Evolutionary conservation across 2,797 vertebrate genomes (phyloP), one percentile per base, ranked within the genome.

Genomic region (Tadarida brasiliensis): DNA sequence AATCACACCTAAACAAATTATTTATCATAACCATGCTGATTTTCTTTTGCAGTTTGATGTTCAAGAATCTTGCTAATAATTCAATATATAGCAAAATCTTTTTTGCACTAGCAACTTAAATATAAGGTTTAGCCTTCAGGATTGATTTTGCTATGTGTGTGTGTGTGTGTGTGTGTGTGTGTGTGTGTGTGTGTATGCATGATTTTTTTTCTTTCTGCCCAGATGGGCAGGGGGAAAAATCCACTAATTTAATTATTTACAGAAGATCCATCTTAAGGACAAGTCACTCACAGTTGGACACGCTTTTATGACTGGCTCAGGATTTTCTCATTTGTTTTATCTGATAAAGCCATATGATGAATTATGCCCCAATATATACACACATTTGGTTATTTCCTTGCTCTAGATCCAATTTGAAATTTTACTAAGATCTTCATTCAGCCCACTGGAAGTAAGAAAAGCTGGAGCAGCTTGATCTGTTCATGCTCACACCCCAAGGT

Each of bases 231-330:
- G 51, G 19, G 3, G 4, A 24, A 78, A 85, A 90, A 85, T 63
- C 44, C 73, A 93, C 94, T 98, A 96, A 98, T 98, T 98, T 97
- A 98, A 98, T 98, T 98, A 97, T 97, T 98, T 98, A 93, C 89
- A 78, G 97, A 97, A 96, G 91, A 97, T 98, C 93, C 93, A 67
- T 98, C 97, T 97, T 97, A 95, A 95, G 89, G 95, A 96, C 78
- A 90, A 94, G 96, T 94, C 95, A 91, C 82, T 98, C 82, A 70
- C 95, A 91, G 94, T 94, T 98, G 95, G 96, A 97, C 97, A 95
- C 80, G 82, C 94, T 97, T 96, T 98, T 39, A 16, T 77, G 91
- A 91, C 93, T 96, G 71, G 56, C 86, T 93, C 47, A 54, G 92
- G 84, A 81, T 97, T 98, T 97, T 91, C 94, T 97, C 94, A 67